Evolutionary conservation across 2,888 invertebrate species (phyloP).

Genomic region (Hirtodrosophila trivittata): DNA sequence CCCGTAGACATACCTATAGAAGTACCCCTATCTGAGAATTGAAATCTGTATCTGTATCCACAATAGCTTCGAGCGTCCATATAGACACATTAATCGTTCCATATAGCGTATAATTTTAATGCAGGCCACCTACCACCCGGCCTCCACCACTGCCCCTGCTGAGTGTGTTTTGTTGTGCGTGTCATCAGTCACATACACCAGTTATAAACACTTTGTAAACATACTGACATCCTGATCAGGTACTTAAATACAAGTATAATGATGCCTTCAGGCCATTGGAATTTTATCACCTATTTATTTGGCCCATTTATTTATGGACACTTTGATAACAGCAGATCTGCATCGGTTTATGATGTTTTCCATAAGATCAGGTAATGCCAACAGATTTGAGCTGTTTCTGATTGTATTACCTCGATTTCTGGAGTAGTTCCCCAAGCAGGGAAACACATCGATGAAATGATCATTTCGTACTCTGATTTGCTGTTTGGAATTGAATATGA

Average conservation of each 20-base stretch:
- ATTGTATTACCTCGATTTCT: not conserved
- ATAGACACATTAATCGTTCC: slow-evolving; percentile 29
- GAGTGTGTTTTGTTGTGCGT: slow-evolving; percentile 37
- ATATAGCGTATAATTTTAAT: slow-evolving; percentile 10
- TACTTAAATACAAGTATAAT: not conserved
- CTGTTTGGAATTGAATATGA: no score
- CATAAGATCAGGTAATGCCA: no score
- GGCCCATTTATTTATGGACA: slow-evolving; percentile 22
- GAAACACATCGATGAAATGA: no score
- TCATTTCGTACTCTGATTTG: no score
- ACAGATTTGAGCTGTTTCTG: no score
- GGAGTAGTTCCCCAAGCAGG: not conserved
- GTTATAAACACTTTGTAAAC: slow-evolving; percentile 14
- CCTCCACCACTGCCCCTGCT: not conserved
- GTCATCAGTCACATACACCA: slow-evolving; percentile 56
- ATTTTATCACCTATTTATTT: slow-evolving; percentile 49
- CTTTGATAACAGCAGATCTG: not conserved
- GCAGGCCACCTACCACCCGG: slow-evolving; percentile 8
- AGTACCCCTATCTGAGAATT: slow-evolving; percentile 31
- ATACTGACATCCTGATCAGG: slow-evolving; percentile 39
- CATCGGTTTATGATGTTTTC: not conserved
- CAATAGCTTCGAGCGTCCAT: slow-evolving; percentile 14
- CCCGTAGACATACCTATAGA: not conserved
- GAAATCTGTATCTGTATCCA: slow-evolving; percentile 46
- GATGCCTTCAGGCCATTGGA: slow-evolving; percentile 21